Evolutionary conservation across 2,888 invertebrate genomes (phyloP).

Genomic region (Erebia aethiops): DNA sequence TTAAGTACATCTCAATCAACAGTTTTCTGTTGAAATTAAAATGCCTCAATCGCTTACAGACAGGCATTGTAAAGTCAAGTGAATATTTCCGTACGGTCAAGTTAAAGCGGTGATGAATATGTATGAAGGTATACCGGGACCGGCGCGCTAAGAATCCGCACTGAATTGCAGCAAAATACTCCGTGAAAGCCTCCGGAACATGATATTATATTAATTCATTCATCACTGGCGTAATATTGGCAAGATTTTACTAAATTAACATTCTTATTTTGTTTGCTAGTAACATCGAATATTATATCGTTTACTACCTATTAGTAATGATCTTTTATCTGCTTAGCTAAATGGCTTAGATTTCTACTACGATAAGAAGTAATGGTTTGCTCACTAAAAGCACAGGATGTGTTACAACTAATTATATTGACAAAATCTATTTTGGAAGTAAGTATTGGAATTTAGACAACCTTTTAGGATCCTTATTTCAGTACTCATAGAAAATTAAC

Average conservation of each 20-base stretch:
- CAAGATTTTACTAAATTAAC: conserved; percentile 17
- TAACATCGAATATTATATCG: background rate
- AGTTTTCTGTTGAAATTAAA: background rate
- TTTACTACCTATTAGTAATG: background rate
- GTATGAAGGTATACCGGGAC: conserved; percentile 32
- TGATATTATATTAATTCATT: conserved; percentile 23
- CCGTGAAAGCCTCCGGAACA: conserved; percentile 33
- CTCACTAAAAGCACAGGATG: background rate
- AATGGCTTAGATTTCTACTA: conserved; percentile 1
- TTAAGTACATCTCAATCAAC: background rate
- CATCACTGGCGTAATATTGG: conserved; percentile 16
- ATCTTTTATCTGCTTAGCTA: background rate
- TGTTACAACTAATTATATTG: background rate
- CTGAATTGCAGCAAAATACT: conserved; percentile 33
- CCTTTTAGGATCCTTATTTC: background rate
- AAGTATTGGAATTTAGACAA: too few relatives aligned
- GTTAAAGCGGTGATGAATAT: conserved; percentile 37
- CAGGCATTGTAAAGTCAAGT: conserved; percentile 21
- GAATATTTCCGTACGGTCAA: conserved; percentile 38
- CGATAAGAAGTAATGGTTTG: background rate
- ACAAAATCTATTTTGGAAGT: too few relatives aligned
- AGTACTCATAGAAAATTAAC: background rate
- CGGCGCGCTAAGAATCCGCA: conserved; percentile 36
- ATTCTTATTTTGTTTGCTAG: conserved; percentile 14
- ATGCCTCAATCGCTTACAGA: conserved; percentile 8